These are phyloP conservation scores for Heliconius ethilla DNA, from an alignment of 2,888 invertebrate species.

Conservation along the genomic window DNA sequence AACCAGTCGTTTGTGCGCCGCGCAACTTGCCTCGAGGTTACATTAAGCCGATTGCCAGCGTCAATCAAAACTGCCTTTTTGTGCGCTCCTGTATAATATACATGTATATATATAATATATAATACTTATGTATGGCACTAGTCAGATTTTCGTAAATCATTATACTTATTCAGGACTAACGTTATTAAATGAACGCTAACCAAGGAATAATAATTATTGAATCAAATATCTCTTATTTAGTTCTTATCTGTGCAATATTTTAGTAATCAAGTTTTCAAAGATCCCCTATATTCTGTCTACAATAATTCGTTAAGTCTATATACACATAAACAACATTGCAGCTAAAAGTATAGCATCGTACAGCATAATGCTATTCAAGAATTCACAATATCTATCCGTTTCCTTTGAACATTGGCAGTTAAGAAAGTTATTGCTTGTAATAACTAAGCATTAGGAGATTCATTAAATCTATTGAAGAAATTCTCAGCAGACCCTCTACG, in stretches of 20 bases:
- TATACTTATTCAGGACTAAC: conserved; percentile 33
- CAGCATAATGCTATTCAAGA: conserved; percentile 18
- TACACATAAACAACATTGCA: not conserved
- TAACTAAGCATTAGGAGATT: conserved; percentile 51
- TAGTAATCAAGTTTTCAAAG: not conserved
- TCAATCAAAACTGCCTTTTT: conserved; percentile 80
- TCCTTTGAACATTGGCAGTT: conserved; percentile 37
- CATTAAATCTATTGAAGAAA: conserved; percentile 45
- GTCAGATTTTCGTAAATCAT: conserved; percentile 60
- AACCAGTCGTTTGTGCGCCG: conserved; percentile 77
- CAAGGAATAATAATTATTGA: too few species aligned
- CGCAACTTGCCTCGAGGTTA: conserved; percentile 79
- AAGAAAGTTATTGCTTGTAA: conserved; percentile 53
- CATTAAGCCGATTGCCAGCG: conserved; percentile 81
- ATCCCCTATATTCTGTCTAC: not conserved
- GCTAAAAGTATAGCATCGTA: conserved; percentile 9
- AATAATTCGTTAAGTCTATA: not conserved
- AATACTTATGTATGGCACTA: conserved; percentile 52
- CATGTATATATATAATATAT: not conserved
- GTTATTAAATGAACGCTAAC: too few species aligned
- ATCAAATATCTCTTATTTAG: not conserved
- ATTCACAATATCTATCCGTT: conserved; percentile 25
- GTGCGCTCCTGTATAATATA: conserved; percentile 60
- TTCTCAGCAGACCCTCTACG: conserved; percentile 54
- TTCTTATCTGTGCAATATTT: not conserved